Conservation (phyloP, 2,113 vertebrate species). For the Gallinago paraguaiae region DNA sequence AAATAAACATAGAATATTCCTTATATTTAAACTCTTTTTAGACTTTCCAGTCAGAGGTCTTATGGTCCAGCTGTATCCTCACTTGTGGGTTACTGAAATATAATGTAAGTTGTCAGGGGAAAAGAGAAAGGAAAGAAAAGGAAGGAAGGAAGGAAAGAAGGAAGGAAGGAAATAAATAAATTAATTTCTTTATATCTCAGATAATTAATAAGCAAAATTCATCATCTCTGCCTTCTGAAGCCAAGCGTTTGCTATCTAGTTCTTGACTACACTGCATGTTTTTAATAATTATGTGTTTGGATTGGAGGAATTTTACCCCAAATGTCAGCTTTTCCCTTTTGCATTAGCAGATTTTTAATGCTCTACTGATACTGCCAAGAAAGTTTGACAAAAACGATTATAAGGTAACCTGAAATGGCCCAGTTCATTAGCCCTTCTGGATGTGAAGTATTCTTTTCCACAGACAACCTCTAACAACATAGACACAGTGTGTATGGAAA, state of each 20-base stretch:
- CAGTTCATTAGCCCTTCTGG: constrained; percentile 2
- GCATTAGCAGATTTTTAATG: constrained; percentile 27
- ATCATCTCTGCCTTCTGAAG: not conserved
- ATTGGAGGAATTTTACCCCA: constrained; percentile 2
- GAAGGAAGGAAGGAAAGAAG: not conserved
- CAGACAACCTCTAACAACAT: constrained; percentile 19
- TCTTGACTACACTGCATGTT: not conserved
- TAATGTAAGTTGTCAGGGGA: not conserved
- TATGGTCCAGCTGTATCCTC: not conserved
- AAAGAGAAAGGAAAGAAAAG: too few species aligned
- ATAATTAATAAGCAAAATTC: not conserved
- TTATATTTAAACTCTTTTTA: not conserved
- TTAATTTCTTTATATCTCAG: not conserved
- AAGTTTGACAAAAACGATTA: constrained; percentile 56
- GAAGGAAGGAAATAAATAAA: not conserved
- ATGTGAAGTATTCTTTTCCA: constrained; percentile 62
- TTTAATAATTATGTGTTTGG: constrained; percentile 38
- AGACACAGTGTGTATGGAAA: constrained; percentile 34
- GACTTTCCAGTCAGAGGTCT: not conserved
- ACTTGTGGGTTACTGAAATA: not conserved
- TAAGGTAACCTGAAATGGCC: constrained; percentile 56
- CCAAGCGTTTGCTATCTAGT: not conserved
- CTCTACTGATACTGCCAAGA: constrained; percentile 38
- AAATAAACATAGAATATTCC: not conserved
- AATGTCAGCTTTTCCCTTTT: constrained; percentile 49